These are phyloP conservation scores for Hemiprocne comata DNA, from an alignment of 2,113 vertebrate species.

Conservation along the genomic window DNA sequence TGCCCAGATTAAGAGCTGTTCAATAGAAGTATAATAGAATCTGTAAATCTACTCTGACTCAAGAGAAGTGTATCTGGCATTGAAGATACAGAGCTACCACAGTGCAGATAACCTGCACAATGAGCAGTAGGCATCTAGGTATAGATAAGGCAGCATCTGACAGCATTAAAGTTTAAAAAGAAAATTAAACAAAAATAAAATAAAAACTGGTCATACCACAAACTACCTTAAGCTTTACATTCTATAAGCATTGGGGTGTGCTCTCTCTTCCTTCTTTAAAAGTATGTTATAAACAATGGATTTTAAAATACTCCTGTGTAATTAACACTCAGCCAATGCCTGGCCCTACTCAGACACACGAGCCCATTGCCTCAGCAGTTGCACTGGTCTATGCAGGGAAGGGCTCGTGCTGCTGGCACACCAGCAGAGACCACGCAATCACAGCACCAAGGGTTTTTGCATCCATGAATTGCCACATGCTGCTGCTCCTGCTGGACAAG, in stretches of 20 bases:
- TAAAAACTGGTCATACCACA: neutral
- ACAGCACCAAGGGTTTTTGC: rapidly evolving
- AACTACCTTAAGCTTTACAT: slow-evolving; percentile 13
- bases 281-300: neutral
- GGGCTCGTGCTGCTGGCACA: neutral
- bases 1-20: slow-evolving; percentile 75
- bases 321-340: neutral
- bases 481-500: neutral
- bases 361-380: neutral
- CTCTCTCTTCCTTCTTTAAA: slow-evolving; percentile 10
- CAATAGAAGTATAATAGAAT: slow-evolving; percentile 82
- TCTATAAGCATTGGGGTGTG: neutral
- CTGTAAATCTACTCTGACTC: slow-evolving; percentile 79
- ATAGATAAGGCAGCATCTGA: slow-evolving; percentile 61
- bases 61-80: slow-evolving; percentile 66
- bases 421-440: rapidly evolving
- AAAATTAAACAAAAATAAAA: slow-evolving; percentile 40
- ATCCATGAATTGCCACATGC: neutral
- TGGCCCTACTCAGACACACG: neutral
- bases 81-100: slow-evolving; percentile 75
- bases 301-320: neutral
- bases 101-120: slow-evolving; percentile 61
- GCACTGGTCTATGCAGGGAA: rapidly evolving
- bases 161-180: neutral
- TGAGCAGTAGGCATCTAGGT: slow-evolving; percentile 39